Percentiles rank a stretch among this genome's conserved stretches.
Conservation (phyloP, 2,113 vertebrate genomes). For the Halcyon malimbica region DNA sequence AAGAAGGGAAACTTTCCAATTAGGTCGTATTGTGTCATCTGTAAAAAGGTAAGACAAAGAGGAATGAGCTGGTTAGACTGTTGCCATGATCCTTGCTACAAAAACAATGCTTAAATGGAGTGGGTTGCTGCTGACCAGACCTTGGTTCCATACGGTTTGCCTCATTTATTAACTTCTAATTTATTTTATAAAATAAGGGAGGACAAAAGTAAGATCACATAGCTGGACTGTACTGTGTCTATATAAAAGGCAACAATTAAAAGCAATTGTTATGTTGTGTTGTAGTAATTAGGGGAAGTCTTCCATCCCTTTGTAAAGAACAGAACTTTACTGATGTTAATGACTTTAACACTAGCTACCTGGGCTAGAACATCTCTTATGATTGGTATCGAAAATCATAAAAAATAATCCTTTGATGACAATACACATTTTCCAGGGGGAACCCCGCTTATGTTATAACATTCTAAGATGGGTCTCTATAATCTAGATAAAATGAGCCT, state of each 20-base stretch:
- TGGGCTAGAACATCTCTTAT: neutral
- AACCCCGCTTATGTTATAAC: neutral
- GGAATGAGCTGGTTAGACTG: neutral
- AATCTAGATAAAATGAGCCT: neutral
- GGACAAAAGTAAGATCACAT: neutral
- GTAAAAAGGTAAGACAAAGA: neutral
- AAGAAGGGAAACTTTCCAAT: neutral
- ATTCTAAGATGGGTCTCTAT: neutral
- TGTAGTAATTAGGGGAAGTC: neutral
- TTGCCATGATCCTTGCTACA: neutral
- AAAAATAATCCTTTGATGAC: neutral
- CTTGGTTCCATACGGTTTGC: neutral
- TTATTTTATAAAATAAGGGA: neutral
- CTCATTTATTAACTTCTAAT: neutral
- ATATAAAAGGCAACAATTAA: neutral
- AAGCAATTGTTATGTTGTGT: neutral
- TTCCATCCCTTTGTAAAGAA: neutral
- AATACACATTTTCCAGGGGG: neutral
- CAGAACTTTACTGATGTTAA: neutral
- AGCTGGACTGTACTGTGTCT: neutral
- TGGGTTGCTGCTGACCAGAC: neutral
- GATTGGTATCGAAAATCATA: neutral
- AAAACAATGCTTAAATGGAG: neutral
- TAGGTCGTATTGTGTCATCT: neutral
- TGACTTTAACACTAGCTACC: neutral